These are phyloP conservation scores for Lacerta viridis DNA, from an alignment of 2,797 vertebrate genomes.

Conservation along the genomic window DNA sequence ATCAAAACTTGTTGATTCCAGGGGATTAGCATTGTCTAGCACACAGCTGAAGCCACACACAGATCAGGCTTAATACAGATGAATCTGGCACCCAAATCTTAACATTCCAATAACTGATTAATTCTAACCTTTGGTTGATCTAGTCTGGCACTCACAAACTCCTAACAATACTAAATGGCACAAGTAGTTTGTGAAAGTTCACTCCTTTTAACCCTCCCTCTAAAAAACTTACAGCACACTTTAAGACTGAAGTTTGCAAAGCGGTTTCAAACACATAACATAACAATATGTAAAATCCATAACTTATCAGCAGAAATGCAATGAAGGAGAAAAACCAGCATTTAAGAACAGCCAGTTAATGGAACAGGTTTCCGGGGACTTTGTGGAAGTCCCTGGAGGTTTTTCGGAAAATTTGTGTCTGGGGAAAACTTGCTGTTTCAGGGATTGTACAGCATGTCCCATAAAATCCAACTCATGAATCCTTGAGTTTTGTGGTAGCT, in stretches of 20 bases:
- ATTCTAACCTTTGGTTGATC: no score
- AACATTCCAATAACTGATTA: no score
- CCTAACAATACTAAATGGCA: neutral
- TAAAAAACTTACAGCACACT: neutral
- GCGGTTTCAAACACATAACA: neutral
- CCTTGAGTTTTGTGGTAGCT: slow-evolving; percentile 8
- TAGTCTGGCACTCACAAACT: no score
- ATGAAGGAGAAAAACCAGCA: neutral
- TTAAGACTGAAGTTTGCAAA: neutral
- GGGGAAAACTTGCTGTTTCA: neutral
- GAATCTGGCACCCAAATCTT: no score
- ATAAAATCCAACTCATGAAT: neutral
- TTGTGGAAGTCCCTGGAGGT: neutral
- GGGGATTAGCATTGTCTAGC: no score
- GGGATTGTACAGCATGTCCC: no score
- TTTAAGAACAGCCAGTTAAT: neutral
- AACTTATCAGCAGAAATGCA: neutral
- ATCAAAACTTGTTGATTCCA: no score
- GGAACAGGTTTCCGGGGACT: neutral
- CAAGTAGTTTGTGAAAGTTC: neutral
- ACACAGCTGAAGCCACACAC: no score
- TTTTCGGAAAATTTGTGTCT: neutral
- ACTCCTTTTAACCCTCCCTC: neutral
- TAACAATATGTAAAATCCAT: neutral
- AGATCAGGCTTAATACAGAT: no score